These are phyloP conservation scores for Rachycentron canadum DNA, from an alignment of 2,797 vertebrate species.

Conservation along the genomic window DNA sequence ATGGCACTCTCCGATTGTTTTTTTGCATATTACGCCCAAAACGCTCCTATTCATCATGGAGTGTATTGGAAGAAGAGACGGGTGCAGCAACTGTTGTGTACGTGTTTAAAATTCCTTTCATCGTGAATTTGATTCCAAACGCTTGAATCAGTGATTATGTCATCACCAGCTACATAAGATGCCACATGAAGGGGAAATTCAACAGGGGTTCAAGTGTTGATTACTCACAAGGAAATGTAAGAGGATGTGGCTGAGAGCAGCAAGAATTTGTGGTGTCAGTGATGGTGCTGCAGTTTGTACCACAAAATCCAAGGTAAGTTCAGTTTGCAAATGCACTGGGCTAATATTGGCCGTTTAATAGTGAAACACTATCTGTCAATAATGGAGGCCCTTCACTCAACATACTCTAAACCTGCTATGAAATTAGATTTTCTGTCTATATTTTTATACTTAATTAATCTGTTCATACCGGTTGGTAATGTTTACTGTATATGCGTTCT, in stretches of 20 bases:
- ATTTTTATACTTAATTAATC: background rate
- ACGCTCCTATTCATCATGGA: no score
- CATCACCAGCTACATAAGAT: conserved; percentile 16
- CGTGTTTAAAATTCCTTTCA: background rate
- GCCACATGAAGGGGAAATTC: background rate
- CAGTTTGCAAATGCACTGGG: conserved; percentile 3
- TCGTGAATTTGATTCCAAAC: conserved; percentile 1
- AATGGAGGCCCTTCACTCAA: background rate
- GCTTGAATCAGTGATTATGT: background rate
- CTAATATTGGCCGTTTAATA: background rate
- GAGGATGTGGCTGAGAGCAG: background rate
- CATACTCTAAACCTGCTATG: background rate
- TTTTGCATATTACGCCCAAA: background rate
- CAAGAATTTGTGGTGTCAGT: conserved; percentile 14
- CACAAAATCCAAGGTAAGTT: conserved; percentile 2
- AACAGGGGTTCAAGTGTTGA: conserved; percentile 35
- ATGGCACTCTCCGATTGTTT: no score
- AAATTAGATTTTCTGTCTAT: background rate
- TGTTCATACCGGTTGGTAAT: background rate
- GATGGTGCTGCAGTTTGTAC: background rate
- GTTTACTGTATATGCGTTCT: background rate
- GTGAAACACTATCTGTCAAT: background rate
- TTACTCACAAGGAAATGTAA: conserved; percentile 33
- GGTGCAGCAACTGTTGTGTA: no score
- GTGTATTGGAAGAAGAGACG: no score